Base-by-base conservation (phyloP, 2,797 vertebrate species). In the Diceros bicornis region DNA sequence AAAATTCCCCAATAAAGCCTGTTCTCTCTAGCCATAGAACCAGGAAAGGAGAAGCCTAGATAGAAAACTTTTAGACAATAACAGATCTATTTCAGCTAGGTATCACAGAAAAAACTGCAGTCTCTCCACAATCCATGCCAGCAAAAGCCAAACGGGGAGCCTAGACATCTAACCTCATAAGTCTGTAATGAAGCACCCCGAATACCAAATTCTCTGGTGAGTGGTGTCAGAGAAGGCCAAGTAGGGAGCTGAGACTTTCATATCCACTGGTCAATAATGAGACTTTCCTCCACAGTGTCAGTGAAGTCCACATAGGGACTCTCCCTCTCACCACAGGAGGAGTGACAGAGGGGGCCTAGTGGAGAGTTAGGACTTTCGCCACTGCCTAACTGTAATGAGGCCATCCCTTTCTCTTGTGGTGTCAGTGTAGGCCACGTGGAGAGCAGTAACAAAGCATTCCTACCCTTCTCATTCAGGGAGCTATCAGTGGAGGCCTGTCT, bases 241-340 rank as follows among this genome's bases (percentile, higher is more conserved):
- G 12, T 9, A 50, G 41, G 4, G 20, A 66, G 17, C 9, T 6
- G 18, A 6, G 37, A 75, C 25, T 72, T 57, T n/a, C 37, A 81
- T 1, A 41, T 16, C 17, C 52, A 41, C 18, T 44, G 16, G 57
- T 11, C 62, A 62, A 52, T 4, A 37, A 62, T 27, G 37, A 91
- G 34, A 62, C 2, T 34, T 27, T 6, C 37, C 21, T 5, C 25
- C 11, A 29, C 1, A 4, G 55, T 21, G 44, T 77, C 69, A 64
- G 2, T 71, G 32, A 34, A 59, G 61, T 41, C 2, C 29, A 37
- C 0, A 0, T 11, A 29, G 10, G 3, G 7, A 59, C 9, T 41
- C 2, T 59, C 1, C 21, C 10, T 21, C 23, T 59, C 16, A 32
- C 2, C 13, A 85, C 37, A 14, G 10, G 59, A 37, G 14, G 3